Evolutionary conservation across 2,113 vertebrate genomes (phyloP).

Genomic region (Colius striatus): DNA sequence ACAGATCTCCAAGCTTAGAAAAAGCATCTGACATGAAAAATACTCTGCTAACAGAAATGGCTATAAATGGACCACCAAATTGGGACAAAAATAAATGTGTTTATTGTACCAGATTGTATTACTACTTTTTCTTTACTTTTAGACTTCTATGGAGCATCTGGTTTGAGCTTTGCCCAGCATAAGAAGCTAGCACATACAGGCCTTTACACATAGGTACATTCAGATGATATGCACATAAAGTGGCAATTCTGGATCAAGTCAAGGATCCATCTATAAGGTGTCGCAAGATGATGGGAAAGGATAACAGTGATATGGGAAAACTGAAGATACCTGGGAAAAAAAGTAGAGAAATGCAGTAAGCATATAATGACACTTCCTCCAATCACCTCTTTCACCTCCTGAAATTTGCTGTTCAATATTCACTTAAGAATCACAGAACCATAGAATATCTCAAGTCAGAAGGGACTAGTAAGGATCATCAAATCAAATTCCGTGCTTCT

Average conservation of each 20-base stretch:
- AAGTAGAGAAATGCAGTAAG: background rate
- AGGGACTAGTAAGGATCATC: background rate
- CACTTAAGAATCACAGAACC: background rate
- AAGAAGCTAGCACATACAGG: background rate
- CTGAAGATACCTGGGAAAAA: background rate
- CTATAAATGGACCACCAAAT: accelerated
- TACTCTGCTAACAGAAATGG: background rate
- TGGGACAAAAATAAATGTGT: background rate
- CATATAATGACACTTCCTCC: background rate
- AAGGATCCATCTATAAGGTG: background rate
- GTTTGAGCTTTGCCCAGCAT: background rate
- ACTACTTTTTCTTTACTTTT: background rate
- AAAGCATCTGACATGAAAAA: background rate
- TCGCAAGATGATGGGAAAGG: background rate
- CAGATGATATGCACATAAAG: background rate
- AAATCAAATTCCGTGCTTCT: background rate
- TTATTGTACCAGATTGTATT: background rate
- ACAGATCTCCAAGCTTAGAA: background rate
- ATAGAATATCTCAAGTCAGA: background rate
- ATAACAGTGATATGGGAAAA: background rate
- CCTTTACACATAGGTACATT: background rate
- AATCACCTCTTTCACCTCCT: accelerated
- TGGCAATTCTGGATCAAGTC: background rate
- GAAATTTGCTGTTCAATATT: background rate
- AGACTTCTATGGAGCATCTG: background rate